Evolutionary conservation across 2,113 vertebrate species (phyloP).

Genomic region (Illadopsis cleaveri): DNA sequence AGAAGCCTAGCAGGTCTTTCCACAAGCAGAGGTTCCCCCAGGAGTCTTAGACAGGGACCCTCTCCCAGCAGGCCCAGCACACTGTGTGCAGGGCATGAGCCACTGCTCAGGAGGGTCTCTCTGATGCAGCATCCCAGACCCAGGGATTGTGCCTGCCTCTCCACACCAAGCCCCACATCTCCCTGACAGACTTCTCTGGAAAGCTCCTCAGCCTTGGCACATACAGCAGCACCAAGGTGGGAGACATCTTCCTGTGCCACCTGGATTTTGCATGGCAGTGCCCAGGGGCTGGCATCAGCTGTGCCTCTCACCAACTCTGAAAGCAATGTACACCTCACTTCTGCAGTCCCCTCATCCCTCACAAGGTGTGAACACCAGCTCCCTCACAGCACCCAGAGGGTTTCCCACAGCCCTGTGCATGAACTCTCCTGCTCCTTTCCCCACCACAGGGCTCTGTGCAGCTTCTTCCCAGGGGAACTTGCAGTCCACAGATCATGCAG

Average conservation of each 20-base stretch:
- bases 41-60: background rate
- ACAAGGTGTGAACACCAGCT: background rate
- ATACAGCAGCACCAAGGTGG: background rate
- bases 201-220: background rate
- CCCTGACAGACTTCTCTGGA: background rate
- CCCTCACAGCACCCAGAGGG: background rate
- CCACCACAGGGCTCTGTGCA: background rate
- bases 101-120: background rate
- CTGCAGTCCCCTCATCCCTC: background rate
- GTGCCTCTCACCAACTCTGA: background rate
- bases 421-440: background rate
- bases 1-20: background rate
- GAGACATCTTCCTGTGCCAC: background rate
- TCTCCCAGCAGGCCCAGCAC: background rate
- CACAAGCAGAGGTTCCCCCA: background rate
- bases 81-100: background rate
- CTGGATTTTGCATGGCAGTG: accelerated
- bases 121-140: background rate
- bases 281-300: background rate
- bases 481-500: background rate
- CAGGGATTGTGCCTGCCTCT: background rate
- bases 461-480: background rate
- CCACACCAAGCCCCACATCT: background rate
- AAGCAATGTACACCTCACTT: background rate
- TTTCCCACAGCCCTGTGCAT: background rate